These are phyloP conservation scores for Cantharis rufa DNA, from an alignment of 2,888 invertebrate genomes.

Conservation along the genomic window DNA sequence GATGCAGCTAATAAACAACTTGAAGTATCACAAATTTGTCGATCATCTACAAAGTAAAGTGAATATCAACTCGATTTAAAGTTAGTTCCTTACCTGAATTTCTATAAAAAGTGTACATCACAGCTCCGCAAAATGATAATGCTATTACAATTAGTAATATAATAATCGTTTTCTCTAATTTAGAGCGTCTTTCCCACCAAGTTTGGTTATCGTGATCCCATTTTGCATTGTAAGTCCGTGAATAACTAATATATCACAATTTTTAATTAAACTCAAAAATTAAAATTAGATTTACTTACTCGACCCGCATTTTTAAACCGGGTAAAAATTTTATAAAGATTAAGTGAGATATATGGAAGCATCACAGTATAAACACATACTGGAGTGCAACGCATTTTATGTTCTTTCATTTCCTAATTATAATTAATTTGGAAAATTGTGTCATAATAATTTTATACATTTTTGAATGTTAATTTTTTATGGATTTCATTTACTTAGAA, in stretches of 20 bases:
- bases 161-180: not conserved
- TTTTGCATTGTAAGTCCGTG: not conserved
- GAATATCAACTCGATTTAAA: not conserved
- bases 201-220: slow-evolving; percentile 3
- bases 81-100: not conserved
- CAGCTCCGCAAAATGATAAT: not conserved
- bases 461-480: not conserved
- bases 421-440: not conserved
- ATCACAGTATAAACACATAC: not conserved
- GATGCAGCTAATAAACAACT: slow-evolving; percentile 77
- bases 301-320: not conserved
- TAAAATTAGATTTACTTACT: not conserved
- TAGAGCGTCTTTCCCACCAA: not conserved
- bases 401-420: not conserved
- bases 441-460: not conserved
- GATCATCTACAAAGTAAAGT: not conserved
- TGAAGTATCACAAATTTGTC: not conserved
- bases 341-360: not conserved
- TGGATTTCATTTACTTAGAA: not conserved
- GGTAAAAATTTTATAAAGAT: not conserved
- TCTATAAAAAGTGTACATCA: not conserved
- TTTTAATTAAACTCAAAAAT: not conserved
- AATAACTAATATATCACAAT: not conserved
- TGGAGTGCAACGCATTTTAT: not conserved
- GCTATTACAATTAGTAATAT: not conserved